Base-by-base conservation (phyloP, 2,888 invertebrate genomes). In the Tenthredo livida region DNA sequence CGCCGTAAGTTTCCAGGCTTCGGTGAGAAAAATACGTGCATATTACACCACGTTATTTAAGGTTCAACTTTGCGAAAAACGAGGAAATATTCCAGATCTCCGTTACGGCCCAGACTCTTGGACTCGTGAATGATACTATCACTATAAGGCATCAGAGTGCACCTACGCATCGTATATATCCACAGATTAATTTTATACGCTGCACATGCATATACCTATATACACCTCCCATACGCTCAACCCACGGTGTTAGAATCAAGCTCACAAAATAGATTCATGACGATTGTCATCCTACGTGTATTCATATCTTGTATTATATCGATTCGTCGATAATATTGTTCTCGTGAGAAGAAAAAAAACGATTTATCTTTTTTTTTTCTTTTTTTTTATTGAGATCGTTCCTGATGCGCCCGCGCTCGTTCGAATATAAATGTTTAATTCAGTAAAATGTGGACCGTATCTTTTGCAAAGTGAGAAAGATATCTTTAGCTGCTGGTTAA, bases 1-100 rank as follows among this genome's bases (percentile, higher is more conserved):
- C 77, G 33, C 33, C 37, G 61, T 80, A 80, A 80, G 17, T 61
- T 80, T 80, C 40, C 80, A 80, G 40, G 25, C 58, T 58, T 61
- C 21, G 40, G 80, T 40, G n/a, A 80, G 58, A 80, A 61, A 80
- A 80, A 80, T 80, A 80, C 61, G 21, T 40, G 58, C 80, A 80
- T 61, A 80, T 80, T 21, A 50, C 40, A 80, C 80, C 58, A 29
- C 77, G 29, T 77, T 47, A 77, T 77, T 77, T 29, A 77, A 50
- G 37, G 40, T 61, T 61, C 58, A 80, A 80, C 37, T 25, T 80
- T 15, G 33, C n/a, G 37, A 80, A 80, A 33, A 77, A 54, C 50
- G 29, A 50, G 77, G 29, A 77, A 77, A 77, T 77, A 77, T 47
- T 21, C 50, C 43, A 12, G 75, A 54, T 25, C 29, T 17, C 29